Percentiles rank a stretch among this genome's conserved stretches.
These are phyloP conservation scores for Allacma fusca DNA, from an alignment of 2,888 invertebrate species.

Conservation along the genomic window DNA sequence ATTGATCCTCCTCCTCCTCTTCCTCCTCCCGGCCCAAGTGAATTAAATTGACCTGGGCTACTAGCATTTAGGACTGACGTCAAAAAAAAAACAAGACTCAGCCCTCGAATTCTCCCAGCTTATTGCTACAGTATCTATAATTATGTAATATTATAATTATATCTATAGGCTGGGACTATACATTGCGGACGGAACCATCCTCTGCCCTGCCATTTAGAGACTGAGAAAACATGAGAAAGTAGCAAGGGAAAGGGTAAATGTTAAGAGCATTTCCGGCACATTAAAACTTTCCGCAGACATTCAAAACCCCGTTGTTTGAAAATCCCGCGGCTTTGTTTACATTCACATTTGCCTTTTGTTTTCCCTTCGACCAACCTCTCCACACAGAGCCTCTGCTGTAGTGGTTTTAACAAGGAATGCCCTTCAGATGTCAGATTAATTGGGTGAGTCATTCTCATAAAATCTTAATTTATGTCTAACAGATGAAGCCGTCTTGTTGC, in stretches of 20 bases:
- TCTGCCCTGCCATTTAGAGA: neutral
- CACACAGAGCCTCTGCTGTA: neutral
- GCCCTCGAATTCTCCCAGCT: too few relatives aligned
- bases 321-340: constrained; percentile 22
- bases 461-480: constrained; percentile 12
- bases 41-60: constrained; percentile 17
- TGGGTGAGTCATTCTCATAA: constrained; percentile 16
- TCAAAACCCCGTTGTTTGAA: neutral
- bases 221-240: constrained; percentile 2
- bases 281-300: constrained; percentile 22
- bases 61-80: constrained; percentile 14
- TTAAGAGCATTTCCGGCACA: constrained; percentile 20
- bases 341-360: constrained; percentile 1
- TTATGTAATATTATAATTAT: too few relatives aligned
- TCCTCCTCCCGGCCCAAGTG: neutral
- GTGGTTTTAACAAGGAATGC: neutral
- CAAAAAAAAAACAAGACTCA: too few relatives aligned
- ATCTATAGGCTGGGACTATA: too few relatives aligned
- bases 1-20: neutral
- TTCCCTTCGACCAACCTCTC: neutral
- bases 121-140: neutral
- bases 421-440: constrained; percentile 12
- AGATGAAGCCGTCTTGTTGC: constrained; percentile 5
- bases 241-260: constrained; percentile 14
- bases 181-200: neutral